These are phyloP conservation scores for Scyliorhinus canicula DNA, from an alignment of 2,797 vertebrate genomes.

Conservation along the genomic window DNA sequence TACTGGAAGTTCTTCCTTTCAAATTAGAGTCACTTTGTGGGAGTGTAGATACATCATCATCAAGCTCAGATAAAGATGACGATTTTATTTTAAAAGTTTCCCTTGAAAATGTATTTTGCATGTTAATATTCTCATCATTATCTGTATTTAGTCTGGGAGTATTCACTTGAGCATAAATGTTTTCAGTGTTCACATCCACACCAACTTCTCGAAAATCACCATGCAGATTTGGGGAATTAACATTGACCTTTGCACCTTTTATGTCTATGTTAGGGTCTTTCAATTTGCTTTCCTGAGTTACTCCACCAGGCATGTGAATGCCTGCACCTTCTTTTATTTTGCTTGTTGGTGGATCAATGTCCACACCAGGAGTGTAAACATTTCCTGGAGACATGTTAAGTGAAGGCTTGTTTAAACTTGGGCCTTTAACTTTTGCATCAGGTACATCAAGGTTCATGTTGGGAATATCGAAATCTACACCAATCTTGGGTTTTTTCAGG, in stretches of 20 bases:
- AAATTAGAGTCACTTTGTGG: neutral
- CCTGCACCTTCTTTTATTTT: neutral
- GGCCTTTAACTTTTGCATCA: neutral
- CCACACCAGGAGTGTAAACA: neutral
- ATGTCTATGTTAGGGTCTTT: neutral
- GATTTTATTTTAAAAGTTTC: constrained; percentile 32
- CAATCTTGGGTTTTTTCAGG: neutral
- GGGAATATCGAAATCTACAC: neutral
- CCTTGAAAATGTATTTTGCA: neutral
- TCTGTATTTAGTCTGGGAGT: neutral
- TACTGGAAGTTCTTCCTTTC: neutral
- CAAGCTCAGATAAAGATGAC: constrained; percentile 26
- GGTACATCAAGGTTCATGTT: constrained; percentile 36
- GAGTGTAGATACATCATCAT: neutral
- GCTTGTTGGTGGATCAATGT: neutral
- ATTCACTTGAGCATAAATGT: neutral
- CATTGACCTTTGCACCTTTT: neutral
- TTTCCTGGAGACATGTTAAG: constrained; percentile 41
- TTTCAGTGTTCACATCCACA: neutral
- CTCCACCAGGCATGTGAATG: neutral
- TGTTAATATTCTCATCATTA: constrained; percentile 1
- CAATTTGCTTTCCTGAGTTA: neutral
- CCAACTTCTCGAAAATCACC: constrained; percentile 13
- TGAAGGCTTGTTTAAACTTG: neutral
- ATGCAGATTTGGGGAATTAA: neutral